Percentiles rank a stretch among this genome's conserved stretches.
Evolutionary conservation across 2,888 invertebrate species (phyloP).

Genomic region (Chloroclysta siterata): DNA sequence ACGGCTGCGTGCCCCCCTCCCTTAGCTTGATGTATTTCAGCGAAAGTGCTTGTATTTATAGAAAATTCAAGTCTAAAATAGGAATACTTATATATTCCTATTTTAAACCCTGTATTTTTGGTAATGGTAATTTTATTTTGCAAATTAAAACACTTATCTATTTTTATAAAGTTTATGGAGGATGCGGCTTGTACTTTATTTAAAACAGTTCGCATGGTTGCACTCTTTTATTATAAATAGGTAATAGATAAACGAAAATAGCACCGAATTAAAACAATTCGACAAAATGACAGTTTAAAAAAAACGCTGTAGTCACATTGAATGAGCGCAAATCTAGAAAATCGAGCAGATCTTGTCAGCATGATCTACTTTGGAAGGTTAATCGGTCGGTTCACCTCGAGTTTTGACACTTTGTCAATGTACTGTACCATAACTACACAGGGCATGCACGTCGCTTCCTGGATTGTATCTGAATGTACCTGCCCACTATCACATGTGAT

Average conservation of each 20-base stretch:
- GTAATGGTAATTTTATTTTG: neutral
- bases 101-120: neutral
- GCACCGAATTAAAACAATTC: no score
- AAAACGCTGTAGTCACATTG: neutral
- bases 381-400: constrained; percentile 58
- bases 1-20: constrained; percentile 51
- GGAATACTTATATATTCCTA: neutral
- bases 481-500: neutral
- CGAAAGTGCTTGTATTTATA: constrained; percentile 51
- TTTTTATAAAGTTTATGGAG: neutral
- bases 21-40: constrained; percentile 53
- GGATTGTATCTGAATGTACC: constrained; percentile 1
- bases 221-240: no score
- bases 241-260: no score
- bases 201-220: no score
- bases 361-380: constrained; percentile 58
- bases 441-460: constrained; percentile 25
- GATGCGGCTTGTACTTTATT: no score
- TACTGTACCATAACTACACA: neutral
- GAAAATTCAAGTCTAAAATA: constrained; percentile 10
- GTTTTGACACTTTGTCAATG: constrained; percentile 42
- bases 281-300: no score
- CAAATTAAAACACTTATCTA: neutral
- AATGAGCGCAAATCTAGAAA: constrained; percentile 8
- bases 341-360: constrained; percentile 28